Conservation (phyloP, 64 coral and sea anemone species). For the Montipora sp. region DNA sequence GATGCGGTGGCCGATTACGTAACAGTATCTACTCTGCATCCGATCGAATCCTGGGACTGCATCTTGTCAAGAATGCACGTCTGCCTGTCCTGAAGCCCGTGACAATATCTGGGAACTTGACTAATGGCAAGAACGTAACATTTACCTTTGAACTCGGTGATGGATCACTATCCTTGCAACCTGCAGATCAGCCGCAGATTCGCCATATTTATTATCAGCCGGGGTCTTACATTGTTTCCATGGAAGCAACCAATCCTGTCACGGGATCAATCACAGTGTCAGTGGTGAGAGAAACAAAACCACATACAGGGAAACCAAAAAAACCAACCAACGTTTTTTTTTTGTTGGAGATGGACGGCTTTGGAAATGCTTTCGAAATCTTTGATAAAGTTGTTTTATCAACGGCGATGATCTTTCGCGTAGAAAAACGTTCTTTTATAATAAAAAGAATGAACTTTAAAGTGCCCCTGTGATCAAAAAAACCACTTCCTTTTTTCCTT, state of each 20-base stretch:
- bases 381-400: too few species aligned
- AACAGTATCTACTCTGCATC: constrained; percentile 76
- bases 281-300: not conserved
- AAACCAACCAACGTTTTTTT: too few species aligned
- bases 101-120: constrained; percentile 58
- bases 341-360: too few species aligned
- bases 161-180: constrained; percentile 19
- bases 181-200: not conserved
- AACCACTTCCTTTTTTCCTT: too few species aligned
- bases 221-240: constrained; percentile 72
- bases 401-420: too few species aligned
- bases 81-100: constrained; percentile 63
- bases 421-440: too few species aligned
- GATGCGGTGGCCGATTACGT: constrained; percentile 59
- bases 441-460: too few species aligned
- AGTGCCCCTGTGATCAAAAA: too few species aligned
- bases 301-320: too few species aligned
- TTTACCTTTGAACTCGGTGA: constrained; percentile 68
- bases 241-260: constrained; percentile 58
- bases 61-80: constrained; percentile 1
- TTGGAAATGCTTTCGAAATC: too few species aligned
- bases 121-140: constrained; percentile 52
- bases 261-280: constrained; percentile 55
- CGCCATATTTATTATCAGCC: constrained; percentile 78
- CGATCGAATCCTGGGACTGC: constrained; percentile 70